Conservation (phyloP, 2,113 vertebrate genomes). For the Condylura cristata region DNA sequence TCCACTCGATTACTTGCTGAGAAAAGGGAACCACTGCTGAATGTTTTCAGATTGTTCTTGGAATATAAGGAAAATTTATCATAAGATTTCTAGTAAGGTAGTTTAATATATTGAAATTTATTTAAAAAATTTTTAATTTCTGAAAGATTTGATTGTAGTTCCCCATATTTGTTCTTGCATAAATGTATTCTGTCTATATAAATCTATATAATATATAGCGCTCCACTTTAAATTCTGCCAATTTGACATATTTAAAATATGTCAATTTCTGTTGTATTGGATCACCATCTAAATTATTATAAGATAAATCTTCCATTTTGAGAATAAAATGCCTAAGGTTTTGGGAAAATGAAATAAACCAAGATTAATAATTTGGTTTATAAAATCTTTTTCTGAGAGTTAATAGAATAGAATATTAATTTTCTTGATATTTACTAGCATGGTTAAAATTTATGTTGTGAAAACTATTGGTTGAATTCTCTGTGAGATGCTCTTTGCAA, state of each 20-base stretch:
- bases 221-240: not conserved
- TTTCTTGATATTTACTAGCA: constrained; percentile 43
- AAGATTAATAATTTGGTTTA: constrained; percentile 17
- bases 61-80: constrained; percentile 16
- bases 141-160: not conserved
- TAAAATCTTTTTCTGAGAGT: constrained; percentile 25
- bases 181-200: not conserved
- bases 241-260: no score
- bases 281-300: not conserved
- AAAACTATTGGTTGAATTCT: not conserved
- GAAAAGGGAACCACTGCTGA: not conserved
- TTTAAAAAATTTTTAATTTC: not conserved
- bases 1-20: not conserved
- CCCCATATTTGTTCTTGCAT: not conserved
- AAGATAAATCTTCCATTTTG: constrained; percentile 49
- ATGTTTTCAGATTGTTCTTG: constrained; percentile 20
- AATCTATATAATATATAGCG: not conserved
- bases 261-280: no score
- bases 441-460: constrained; percentile 45
- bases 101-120: constrained; percentile 40
- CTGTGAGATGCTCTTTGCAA: not conserved
- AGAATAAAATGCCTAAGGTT: constrained; percentile 6
- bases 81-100: constrained; percentile 36
- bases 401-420: constrained; percentile 13
- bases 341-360: constrained; percentile 13